Conservation (phyloP, 1,140 invertebrate species). For the Drosophila parabipectinata region DNA sequence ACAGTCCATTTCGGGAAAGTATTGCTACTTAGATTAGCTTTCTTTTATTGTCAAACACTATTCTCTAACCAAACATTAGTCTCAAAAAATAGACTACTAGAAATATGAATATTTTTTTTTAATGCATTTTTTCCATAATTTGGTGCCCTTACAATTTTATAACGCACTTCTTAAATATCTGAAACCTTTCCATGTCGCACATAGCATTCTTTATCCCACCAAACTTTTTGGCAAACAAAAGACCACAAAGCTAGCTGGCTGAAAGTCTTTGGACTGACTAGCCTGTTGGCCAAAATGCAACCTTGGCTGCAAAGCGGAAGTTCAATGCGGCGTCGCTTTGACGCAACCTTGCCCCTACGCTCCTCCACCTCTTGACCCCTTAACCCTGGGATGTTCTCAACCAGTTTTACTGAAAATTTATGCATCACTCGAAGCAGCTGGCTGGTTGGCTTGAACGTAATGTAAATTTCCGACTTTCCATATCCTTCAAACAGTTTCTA, state of each 20-base stretch:
- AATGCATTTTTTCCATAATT: background rate
- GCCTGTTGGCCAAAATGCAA: conserved; percentile 64
- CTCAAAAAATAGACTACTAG: background rate
- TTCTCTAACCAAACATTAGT: too few relatives aligned
- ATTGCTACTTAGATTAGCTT: background rate
- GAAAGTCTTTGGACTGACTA: conserved; percentile 28
- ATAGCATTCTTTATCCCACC: conserved; percentile 5
- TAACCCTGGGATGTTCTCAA: background rate
- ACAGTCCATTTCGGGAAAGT: conserved; percentile 3
- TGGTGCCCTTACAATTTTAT: background rate
- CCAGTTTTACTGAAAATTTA: conserved; percentile 24
- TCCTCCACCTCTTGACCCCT: conserved; percentile 5
- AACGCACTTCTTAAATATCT: conserved; percentile 31
- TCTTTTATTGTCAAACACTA: background rate
- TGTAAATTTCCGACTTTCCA: conserved; percentile 46
- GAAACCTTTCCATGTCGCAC: conserved; percentile 50
- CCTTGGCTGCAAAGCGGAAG: conserved; percentile 74
- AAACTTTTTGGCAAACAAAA: conserved; percentile 50
- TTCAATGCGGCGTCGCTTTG: conserved; percentile 62
- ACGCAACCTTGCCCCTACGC: conserved; percentile 23
- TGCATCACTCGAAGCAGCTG: conserved; percentile 39
- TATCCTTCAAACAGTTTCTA: conserved; percentile 32
- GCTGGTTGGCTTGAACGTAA: conserved; percentile 19
- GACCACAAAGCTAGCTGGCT: conserved; percentile 47
- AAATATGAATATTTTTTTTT: background rate